Conservation (phyloP, 1,140 invertebrate genomes). For the Procambarus virginalis region DNA sequence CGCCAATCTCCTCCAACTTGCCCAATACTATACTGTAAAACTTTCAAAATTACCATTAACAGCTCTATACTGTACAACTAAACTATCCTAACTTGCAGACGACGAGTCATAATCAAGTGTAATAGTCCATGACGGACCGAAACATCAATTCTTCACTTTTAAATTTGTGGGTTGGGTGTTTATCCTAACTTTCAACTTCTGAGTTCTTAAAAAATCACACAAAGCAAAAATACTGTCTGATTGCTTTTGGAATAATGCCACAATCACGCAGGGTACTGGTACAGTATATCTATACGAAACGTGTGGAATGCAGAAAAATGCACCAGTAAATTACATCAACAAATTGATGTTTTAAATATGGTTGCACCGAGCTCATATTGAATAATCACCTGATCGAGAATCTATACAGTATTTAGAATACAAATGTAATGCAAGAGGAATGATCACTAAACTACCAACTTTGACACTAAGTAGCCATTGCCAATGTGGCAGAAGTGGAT, state of each 20-base stretch:
- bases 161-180: no score
- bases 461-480: conserved; percentile 6
- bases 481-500: not conserved
- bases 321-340: not conserved
- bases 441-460: conserved; percentile 29
- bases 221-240: not conserved
- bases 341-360: not conserved
- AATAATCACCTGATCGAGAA: not conserved
- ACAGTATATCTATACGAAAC: not conserved
- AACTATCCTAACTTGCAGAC: not conserved
- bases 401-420: not conserved
- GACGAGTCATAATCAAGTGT: no score
- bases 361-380: not conserved
- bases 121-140: no score
- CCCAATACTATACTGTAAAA: not conserved
- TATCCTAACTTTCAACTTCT: not conserved
- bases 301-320: not conserved
- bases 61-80: not conserved
- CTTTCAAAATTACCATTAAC: not conserved
- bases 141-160: no score
- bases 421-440: conserved; percentile 1
- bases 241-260: not conserved
- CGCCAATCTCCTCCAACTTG: not conserved
- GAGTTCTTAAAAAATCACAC: not conserved
- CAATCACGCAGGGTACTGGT: not conserved